Conservation (phyloP, 2,113 vertebrate genomes). For the Oreotrochilus melanogaster region DNA sequence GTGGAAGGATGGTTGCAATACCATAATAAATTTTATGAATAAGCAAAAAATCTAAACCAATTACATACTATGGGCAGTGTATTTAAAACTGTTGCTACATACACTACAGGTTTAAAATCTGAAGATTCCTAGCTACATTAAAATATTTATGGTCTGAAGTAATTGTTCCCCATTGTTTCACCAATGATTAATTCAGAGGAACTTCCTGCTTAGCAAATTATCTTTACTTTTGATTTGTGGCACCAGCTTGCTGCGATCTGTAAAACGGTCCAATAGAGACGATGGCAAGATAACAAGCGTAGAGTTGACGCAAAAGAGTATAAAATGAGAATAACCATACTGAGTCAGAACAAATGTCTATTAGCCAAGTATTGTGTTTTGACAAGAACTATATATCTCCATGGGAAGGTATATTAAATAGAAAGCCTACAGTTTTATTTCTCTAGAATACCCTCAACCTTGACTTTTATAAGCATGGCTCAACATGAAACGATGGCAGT, state of each 20-base stretch:
- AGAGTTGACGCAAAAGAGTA: not conserved
- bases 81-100: not conserved
- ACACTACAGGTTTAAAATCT: not conserved
- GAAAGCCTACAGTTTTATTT: not conserved
- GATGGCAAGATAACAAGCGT: constrained; percentile 3
- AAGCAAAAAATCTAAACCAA: not conserved
- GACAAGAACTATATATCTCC: not conserved
- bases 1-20: not conserved
- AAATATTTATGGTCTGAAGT: not conserved
- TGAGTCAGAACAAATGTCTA: not conserved
- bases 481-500: not conserved
- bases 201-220: constrained; percentile 24
- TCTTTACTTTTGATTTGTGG: not conserved
- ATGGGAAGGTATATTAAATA: not conserved
- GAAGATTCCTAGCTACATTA: not conserved
- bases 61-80: not conserved
- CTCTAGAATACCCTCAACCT: not conserved
- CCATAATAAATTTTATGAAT: not conserved
- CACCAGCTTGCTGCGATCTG: not conserved
- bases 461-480: not conserved
- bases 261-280: not conserved
- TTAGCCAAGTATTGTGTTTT: not conserved
- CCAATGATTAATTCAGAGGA: constrained; percentile 24
- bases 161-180: not conserved
- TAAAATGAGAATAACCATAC: not conserved